A percentile compares a stretch with the other conserved stretches of the same genome.
phyloP scores from a whole-genome alignment of 2,113 vertebrate species.

The Marmota flaviventris region DNA sequence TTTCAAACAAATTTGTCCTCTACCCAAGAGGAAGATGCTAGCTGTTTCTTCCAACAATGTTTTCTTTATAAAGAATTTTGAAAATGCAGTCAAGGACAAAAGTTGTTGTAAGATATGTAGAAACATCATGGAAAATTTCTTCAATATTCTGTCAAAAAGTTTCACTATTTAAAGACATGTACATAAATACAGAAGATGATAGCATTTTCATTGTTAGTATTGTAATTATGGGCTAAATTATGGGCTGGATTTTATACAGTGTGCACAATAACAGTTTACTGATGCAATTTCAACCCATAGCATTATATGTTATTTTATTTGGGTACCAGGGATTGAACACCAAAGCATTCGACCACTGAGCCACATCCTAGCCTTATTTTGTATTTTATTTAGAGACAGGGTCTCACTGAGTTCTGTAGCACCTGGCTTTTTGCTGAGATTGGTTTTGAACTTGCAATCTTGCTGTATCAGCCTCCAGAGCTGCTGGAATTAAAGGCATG shows the following conservation, averaged over 20 bases:
- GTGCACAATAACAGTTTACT: neutral
- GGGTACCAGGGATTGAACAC: no score
- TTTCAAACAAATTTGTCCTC: neutral
- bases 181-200: neutral
- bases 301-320: conserved; percentile 25
- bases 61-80: neutral
- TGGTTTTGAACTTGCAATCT: no score
- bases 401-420: no score
- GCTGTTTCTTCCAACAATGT: neutral
- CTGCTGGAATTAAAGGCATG: no score
- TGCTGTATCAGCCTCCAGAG: no score
- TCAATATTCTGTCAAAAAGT: neutral
- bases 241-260: neutral
- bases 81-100: neutral
- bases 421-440: no score
- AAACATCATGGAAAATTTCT: neutral
- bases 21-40: neutral
- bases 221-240: neutral
- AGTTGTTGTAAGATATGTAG: neutral
- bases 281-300: neutral
- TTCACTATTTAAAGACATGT: neutral
- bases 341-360: no score
- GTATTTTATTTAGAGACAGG: no score
- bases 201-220: neutral
- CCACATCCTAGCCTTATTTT: no score